Evolutionary conservation across 1,140 invertebrate species (phyloP).

Genomic region (Pteromalus puparum): DNA sequence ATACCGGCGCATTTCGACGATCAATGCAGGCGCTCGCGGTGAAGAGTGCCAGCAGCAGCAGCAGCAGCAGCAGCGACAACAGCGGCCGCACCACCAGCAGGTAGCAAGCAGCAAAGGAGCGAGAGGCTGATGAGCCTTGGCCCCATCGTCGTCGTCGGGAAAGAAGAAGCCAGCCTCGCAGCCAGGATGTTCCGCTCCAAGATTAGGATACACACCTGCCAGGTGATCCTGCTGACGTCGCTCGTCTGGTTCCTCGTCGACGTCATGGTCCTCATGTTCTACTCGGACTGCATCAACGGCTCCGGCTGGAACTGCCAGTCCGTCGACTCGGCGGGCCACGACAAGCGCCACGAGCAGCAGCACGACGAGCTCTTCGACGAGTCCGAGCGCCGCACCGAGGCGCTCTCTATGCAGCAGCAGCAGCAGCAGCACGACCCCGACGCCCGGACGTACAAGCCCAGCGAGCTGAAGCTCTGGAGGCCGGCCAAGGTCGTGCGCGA

Average conservation of each 20-base stretch:
- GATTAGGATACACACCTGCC: constrained; percentile 94
- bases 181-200: constrained; percentile 88
- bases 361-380: constrained; percentile 47
- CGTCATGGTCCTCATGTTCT: constrained; percentile 93
- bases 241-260: constrained; percentile 96
- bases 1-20: constrained; percentile 5
- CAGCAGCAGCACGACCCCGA: constrained; percentile 26
- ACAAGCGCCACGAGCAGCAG: constrained; percentile 44
- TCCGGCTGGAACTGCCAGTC: constrained; percentile 80
- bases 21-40: constrained; percentile 16
- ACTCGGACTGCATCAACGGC: constrained; percentile 90
- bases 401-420: neutral
- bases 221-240: constrained; percentile 95
- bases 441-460: constrained; percentile 68
- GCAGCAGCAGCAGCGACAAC: neutral
- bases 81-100: neutral
- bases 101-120: constrained; percentile 2
- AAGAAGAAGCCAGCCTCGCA: constrained; percentile 54
- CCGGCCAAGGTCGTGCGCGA: constrained; percentile 82
- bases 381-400: constrained; percentile 39
- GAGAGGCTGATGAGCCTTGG: constrained; percentile 66
- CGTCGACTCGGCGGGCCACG: constrained; percentile 50
- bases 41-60: constrained; percentile 10
- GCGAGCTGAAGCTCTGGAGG: constrained; percentile 83
- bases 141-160: constrained; percentile 53